These are phyloP conservation scores for Euzetes globulus DNA, from an alignment of 2,888 invertebrate genomes.

Conservation along the genomic window DNA sequence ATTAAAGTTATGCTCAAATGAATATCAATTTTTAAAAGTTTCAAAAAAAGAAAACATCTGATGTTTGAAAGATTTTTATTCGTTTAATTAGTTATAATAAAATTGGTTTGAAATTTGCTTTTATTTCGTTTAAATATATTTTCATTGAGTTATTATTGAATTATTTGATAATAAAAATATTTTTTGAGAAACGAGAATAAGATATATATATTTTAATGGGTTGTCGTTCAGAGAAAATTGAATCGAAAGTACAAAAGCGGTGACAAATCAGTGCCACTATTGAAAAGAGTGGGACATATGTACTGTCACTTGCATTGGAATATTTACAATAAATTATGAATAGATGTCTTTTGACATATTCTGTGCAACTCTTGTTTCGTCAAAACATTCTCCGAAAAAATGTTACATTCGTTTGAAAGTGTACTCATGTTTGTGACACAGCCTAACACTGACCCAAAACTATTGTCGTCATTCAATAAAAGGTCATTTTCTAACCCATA, in stretches of 20 bases:
- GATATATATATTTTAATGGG: conserved; percentile 15
- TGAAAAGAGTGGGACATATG: conserved; percentile 15
- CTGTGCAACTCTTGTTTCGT: neutral
- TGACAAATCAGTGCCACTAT: conserved; percentile 13
- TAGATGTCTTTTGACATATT: neutral
- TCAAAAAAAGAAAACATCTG: neutral
- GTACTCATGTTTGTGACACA: conserved; percentile 11
- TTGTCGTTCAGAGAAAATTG: neutral
- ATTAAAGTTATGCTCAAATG: neutral
- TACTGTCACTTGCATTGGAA: conserved; percentile 9
- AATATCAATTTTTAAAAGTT: neutral
- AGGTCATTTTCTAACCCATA: conserved; percentile 8
- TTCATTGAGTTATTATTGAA: neutral
- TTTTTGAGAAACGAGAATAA: neutral
- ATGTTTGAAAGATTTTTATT: neutral
- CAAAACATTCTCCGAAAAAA: conserved; percentile 3
- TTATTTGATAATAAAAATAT: neutral
- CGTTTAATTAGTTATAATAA: too few species aligned
- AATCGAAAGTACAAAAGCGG: neutral
- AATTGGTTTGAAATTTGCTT: too few species aligned
- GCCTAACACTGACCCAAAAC: neutral
- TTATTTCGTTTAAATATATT: neutral
- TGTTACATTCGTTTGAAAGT: neutral
- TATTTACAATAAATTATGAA: conserved; percentile 18
- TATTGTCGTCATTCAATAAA: neutral